Evolutionary conservation across 2,888 invertebrate species (phyloP).

Genomic region (Orchesella flavescens): DNA sequence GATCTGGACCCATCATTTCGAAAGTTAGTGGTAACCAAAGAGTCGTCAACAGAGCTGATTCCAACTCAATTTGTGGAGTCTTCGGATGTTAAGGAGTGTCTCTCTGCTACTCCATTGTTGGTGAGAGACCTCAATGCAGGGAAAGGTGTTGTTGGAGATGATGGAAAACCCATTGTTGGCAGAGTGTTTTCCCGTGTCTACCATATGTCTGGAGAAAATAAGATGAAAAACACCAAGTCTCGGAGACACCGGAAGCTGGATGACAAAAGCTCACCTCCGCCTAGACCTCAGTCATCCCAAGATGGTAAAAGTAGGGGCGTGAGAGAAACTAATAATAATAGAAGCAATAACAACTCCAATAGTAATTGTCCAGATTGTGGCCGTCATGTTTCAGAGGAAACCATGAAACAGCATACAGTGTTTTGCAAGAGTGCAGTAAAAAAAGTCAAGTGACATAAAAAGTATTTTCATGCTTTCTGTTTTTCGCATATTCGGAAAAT

Average conservation of each 20-base stretch:
- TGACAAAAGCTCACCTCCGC: neutral
- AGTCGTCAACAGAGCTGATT: constrained; percentile 59
- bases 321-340: neutral
- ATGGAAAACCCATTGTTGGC: constrained; percentile 55
- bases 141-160: constrained; percentile 43
- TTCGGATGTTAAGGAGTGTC: neutral
- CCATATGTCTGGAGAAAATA: constrained; percentile 25
- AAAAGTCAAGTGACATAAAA: constrained; percentile 40
- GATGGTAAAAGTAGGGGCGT: neutral
- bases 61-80: constrained; percentile 9
- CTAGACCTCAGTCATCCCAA: constrained; percentile 28
- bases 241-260: constrained; percentile 24
- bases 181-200: constrained; percentile 54
- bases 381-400: constrained; percentile 50
- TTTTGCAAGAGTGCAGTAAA: constrained; percentile 28
- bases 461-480: no score
- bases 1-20: constrained; percentile 32
- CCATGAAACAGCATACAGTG: constrained; percentile 18
- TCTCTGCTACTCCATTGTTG: neutral
- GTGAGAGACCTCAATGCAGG: constrained; percentile 44
- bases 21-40: constrained; percentile 43
- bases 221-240: constrained; percentile 30
- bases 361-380: constrained; percentile 29
- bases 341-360: neutral
- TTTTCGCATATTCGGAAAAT: no score